phyloP scores from a whole-genome alignment of 2,113 vertebrate genomes.

The Sminthopsis crassicaudata region DNA sequence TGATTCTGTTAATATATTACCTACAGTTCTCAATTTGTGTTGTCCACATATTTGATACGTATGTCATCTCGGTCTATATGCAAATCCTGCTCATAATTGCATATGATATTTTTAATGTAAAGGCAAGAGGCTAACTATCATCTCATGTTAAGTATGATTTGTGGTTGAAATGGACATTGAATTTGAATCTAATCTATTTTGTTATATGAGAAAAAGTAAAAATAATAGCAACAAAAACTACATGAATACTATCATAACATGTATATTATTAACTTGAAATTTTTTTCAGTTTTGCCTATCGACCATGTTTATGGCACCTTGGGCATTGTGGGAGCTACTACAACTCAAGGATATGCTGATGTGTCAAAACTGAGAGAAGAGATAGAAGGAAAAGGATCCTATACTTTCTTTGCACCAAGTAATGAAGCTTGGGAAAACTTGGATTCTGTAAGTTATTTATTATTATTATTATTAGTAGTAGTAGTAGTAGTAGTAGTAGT shows the following conservation, averaged over 20 bases:
- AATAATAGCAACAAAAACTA: background rate
- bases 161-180: background rate
- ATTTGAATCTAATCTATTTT: background rate
- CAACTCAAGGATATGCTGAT: slow-evolving; percentile 91
- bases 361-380: slow-evolving; percentile 91
- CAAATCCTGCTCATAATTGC: background rate
- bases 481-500: no score
- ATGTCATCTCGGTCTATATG: background rate
- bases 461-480: background rate
- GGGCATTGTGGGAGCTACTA: slow-evolving; percentile 90
- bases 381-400: slow-evolving; percentile 95
- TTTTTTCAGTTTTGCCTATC: slow-evolving; percentile 92
- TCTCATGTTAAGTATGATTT: background rate
- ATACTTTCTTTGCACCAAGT: slow-evolving; percentile 96
- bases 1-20: slow-evolving; percentile 1
- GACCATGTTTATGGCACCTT: slow-evolving; percentile 95
- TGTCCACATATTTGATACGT: background rate
- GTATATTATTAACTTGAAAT: slow-evolving; percentile 11
- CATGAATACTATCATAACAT: background rate
- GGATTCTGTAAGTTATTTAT: slow-evolving; percentile 87
- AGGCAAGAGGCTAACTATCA: background rate
- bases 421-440: slow-evolving; percentile 96
- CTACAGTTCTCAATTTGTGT: background rate
- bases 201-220: background rate
- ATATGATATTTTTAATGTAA: background rate